A percentile compares a stretch with the other conserved stretches of the same genome.
Evolutionary conservation across 2,888 invertebrate species (phyloP).

Genomic region (Sinodicranocentrus sp.): DNA sequence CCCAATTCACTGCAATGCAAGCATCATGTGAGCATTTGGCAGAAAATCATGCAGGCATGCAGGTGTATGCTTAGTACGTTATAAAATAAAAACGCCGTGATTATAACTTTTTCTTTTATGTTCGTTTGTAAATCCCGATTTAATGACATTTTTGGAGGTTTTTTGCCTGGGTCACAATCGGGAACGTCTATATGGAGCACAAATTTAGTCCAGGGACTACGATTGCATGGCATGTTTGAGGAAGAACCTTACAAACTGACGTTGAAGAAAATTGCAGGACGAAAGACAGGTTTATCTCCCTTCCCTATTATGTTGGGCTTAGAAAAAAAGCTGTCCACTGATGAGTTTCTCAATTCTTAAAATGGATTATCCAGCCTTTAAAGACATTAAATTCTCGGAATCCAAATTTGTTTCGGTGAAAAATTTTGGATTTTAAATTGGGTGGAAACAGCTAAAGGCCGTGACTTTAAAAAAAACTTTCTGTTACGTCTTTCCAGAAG

Average conservation of each 20-base stretch:
- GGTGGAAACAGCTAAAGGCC: constrained; percentile 8
- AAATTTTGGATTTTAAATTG: not conserved
- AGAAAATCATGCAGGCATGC: constrained; percentile 56
- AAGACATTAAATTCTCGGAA: constrained; percentile 19
- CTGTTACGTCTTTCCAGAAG: constrained; percentile 51
- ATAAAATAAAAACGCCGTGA: not conserved
- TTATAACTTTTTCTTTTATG: not conserved
- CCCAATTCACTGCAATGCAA: constrained; percentile 70
- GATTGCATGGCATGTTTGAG: constrained; percentile 70
- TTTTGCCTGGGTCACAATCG: constrained; percentile 63
- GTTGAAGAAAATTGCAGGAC: no score
- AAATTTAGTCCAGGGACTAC: constrained; percentile 65
- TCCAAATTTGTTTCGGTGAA: constrained; percentile 12
- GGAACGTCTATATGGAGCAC: constrained; percentile 66
- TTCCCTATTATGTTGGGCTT: no score
- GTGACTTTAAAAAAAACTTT: not conserved
- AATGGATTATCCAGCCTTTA: constrained; percentile 59
- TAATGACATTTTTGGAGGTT: constrained; percentile 73
- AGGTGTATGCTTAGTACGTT: no score
- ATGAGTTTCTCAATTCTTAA: constrained; percentile 62
- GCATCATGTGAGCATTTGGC: constrained; percentile 72
- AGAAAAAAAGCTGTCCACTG: constrained; percentile 22
- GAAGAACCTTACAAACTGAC: no score
- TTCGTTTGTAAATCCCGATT: constrained; percentile 62
- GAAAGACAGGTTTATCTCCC: no score